Base-by-base conservation (phyloP, 53 echinoderm and acorn worm genomes). In the Antedon mediterranea region DNA sequence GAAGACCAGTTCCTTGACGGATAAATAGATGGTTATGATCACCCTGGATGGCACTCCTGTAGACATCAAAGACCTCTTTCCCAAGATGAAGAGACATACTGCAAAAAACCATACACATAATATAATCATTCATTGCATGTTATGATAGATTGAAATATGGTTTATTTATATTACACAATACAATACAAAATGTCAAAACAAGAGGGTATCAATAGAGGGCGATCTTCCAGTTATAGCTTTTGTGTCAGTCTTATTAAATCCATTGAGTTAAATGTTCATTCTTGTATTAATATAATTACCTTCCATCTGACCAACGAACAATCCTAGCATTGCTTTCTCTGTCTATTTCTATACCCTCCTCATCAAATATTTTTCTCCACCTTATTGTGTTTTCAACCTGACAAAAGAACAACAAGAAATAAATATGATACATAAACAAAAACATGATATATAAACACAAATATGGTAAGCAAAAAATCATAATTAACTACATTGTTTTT, bases 51-150 rank as follows among this genome's bases (percentile, higher is more conserved):
- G 82, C 76, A 26, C 90, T 98, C 77, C 88, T 93, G 85, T 98
- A 98, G 31, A 98, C 93, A 83, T 98, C 98, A 81, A 98, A 98
- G 29, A 98, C 93, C 79, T 98, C 97, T 78, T 88, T 84, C 28
- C 98, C 98, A 37, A 98, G 88, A 90, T 98, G 98, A 30, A 98
- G 80, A n/a, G 98, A 98, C 83, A 98, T 81, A 82, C 98, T 98
- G 85, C 3, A 37, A 74, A n/a, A 81, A 34, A 75, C 77, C 29
- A 70, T 20, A 71, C n/a, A n/a, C n/a, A 57, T 37, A 37, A 4
- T 37, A 37, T 37, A 37, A 37, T 37, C n/a, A n/a, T n/a, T n/a
- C n/a, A n/a, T n/a, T n/a, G n/a, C n/a, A n/a, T n/a, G n/a, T n/a
- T n/a, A n/a, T n/a, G n/a, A n/a, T n/a, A n/a, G n/a, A n/a, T n/a